Conservation (phyloP, 2,113 vertebrate genomes). For the Suricata suricatta region DNA sequence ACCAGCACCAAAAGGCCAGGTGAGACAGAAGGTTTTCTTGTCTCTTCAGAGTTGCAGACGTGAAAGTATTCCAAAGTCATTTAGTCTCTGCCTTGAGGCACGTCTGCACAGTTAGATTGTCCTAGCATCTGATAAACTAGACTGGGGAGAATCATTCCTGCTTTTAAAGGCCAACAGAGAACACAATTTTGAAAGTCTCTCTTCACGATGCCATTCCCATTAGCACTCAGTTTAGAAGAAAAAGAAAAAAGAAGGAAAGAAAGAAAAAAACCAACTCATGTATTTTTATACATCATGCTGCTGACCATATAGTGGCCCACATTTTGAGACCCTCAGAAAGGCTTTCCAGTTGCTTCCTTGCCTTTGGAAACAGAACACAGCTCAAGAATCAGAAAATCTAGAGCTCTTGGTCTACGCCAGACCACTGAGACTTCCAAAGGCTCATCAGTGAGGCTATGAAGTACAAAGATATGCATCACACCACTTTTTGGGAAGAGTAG, state of each 20-base stretch:
- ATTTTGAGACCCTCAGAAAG: constrained; percentile 25
- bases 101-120: not conserved
- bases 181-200: not conserved
- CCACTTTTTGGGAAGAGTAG: not conserved
- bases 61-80: not conserved
- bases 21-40: not conserved
- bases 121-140: not conserved
- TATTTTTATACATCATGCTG: not conserved
- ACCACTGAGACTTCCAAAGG: not conserved
- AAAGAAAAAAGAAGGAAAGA: not conserved
- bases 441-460: not conserved
- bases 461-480: constrained; percentile 36
- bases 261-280: not conserved
- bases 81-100: not conserved
- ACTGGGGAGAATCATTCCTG: not conserved
- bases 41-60: not conserved
- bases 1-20: not conserved
- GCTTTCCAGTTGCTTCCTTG: not conserved
- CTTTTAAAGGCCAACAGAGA: not conserved
- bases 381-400: constrained; percentile 40
- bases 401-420: constrained; percentile 39
- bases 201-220: not conserved
- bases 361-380: constrained; percentile 35
- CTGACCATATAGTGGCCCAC: not conserved
- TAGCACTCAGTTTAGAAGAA: not conserved